phyloP scores from a whole-genome alignment of 2,797 vertebrate species.

The Champsocephalus gunnari region DNA sequence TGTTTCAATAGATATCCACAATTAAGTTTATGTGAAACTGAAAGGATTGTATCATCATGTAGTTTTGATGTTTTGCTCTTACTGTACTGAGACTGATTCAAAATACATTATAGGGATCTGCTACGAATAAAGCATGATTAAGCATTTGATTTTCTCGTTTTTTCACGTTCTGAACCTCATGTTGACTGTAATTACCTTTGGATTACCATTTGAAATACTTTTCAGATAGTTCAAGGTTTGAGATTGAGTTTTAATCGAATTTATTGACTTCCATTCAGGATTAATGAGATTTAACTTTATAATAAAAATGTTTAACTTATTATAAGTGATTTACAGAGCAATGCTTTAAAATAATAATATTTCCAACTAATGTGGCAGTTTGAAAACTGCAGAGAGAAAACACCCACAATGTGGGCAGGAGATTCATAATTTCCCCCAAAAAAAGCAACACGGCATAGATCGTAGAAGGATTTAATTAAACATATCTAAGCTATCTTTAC shows the following conservation, averaged over 20 bases:
- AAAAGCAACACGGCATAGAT: constrained; percentile 11
- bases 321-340: constrained; percentile 7
- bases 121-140: not conserved
- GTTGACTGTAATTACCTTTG: not conserved
- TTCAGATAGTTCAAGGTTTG: not conserved
- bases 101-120: not conserved
- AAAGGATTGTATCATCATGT: constrained; percentile 5
- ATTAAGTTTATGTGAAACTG: constrained; percentile 17
- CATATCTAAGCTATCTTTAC: constrained; percentile 29
- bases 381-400: constrained; percentile 27
- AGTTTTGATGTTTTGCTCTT: not conserved
- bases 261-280: not conserved
- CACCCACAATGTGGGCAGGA: constrained; percentile 26
- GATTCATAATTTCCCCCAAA: not conserved
- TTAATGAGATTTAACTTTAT: not conserved
- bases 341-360: constrained; percentile 19
- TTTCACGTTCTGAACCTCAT: not conserved
- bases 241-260: not conserved
- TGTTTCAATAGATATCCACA: constrained; percentile 25
- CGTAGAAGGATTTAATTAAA: constrained; percentile 19
- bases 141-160: not conserved
- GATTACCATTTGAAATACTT: not conserved
- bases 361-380: constrained; percentile 14
- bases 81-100: not conserved
- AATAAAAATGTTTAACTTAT: constrained; percentile 2